phyloP scores from a whole-genome alignment of 2,797 vertebrate genomes.

The Gobio occitaniae region DNA sequence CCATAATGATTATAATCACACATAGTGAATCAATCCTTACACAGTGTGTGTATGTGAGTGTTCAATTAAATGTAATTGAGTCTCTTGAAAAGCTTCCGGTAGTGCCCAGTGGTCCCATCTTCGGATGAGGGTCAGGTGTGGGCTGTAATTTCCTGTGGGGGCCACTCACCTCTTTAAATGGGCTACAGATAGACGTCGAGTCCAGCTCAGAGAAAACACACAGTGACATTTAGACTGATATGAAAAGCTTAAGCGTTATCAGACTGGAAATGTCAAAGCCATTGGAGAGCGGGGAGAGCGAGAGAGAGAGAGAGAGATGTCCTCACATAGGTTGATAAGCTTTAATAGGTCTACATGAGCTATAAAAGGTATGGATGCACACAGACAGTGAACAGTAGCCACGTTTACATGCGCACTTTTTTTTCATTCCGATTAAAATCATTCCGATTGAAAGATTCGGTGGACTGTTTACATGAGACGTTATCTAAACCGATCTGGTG shows the following conservation, averaged over 20 bases:
- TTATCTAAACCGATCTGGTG: no score
- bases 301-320: constrained; percentile 18
- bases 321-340: background rate
- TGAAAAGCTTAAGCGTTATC: constrained; percentile 60
- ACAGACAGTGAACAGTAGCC: constrained; percentile 5
- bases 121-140: constrained; percentile 22
- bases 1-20: constrained; percentile 12
- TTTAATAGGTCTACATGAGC: constrained; percentile 12
- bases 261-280: constrained; percentile 62
- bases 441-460: no score
- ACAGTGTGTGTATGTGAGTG: background rate
- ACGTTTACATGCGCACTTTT: no score
- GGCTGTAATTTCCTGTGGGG: constrained; percentile 58
- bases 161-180: constrained; percentile 42
- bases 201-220: constrained; percentile 49
- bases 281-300: constrained; percentile 13
- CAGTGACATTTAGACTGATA: constrained; percentile 64
- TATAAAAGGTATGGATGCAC: background rate
- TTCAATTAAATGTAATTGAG: constrained; percentile 36
- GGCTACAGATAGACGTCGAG: constrained; percentile 29
- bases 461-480: no score
- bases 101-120: constrained; percentile 6
- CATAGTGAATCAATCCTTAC: constrained; percentile 14
- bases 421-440: no score
- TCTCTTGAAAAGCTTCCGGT: constrained; percentile 24